Conservation (phyloP, 2,888 invertebrate species). For the Tridacna gigas region DNA sequence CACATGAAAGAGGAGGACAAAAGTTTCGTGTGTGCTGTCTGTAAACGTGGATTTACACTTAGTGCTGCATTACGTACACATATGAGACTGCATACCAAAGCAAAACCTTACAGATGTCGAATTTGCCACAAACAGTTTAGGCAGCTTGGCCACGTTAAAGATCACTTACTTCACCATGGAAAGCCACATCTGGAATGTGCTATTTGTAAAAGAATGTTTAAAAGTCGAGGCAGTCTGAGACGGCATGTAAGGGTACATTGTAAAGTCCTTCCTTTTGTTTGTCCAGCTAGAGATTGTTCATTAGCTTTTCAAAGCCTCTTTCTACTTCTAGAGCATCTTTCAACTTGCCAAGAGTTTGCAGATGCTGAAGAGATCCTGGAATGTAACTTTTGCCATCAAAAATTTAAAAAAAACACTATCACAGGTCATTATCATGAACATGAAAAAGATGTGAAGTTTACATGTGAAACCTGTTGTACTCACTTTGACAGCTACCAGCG, state of each 20-base stretch:
- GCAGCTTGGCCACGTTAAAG: slow-evolving; percentile 50
- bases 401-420: not conserved
- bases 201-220: slow-evolving; percentile 37
- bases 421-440: slow-evolving; percentile 36
- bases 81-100: slow-evolving; percentile 50
- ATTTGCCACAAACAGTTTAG: slow-evolving; percentile 49
- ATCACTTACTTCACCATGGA: slow-evolving; percentile 48
- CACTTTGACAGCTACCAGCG: not conserved
- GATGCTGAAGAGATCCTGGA: not conserved
- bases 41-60: slow-evolving; percentile 50
- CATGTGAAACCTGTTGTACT: slow-evolving; percentile 28
- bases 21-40: slow-evolving; percentile 46
- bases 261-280: slow-evolving; percentile 37
- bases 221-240: slow-evolving; percentile 11
- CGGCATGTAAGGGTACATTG: slow-evolving; percentile 36
- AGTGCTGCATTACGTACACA: slow-evolving; percentile 42
- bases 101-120: slow-evolving; percentile 46
- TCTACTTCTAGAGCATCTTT: slow-evolving; percentile 5
- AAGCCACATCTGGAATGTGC: slow-evolving; percentile 23
- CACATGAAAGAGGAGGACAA: slow-evolving; percentile 52
- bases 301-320: slow-evolving; percentile 10
- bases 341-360: not conserved
- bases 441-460: slow-evolving; percentile 34
- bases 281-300: slow-evolving; percentile 26
- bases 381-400: slow-evolving; percentile 26